These are phyloP conservation scores for Mesocentrotus franciscanus DNA, from an alignment of 53 echinoderm and acorn worm species.

Conservation along the genomic window DNA sequence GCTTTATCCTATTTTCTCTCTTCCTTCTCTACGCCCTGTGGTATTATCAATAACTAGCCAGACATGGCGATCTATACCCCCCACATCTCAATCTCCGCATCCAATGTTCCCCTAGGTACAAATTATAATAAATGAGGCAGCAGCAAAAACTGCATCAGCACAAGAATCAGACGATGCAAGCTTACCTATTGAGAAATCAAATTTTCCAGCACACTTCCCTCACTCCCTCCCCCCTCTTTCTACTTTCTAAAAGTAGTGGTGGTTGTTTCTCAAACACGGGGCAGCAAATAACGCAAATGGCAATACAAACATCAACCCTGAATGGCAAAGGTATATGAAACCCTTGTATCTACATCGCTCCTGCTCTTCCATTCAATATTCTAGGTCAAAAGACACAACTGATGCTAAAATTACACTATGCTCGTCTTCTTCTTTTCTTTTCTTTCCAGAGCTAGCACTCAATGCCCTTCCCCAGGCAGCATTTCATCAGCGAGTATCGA, in stretches of 20 bases:
- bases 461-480: neutral
- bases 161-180: neutral
- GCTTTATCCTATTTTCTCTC: neutral
- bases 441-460: no score
- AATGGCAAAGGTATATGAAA: neutral
- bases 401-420: conserved; percentile 44
- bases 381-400: neutral
- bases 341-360: neutral
- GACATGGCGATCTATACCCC: neutral
- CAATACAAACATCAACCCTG: conserved; percentile 24
- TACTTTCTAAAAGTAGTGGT: neutral
- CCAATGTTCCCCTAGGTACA: neutral
- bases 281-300: conserved; percentile 35
- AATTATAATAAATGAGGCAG: neutral
- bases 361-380: conserved; percentile 22
- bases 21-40: neutral
- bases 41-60: neutral
- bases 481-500: neutral
- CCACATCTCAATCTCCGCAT: neutral
- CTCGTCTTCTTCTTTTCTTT: neutral
- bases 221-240: neutral
- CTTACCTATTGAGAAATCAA: neutral
- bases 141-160: neutral
- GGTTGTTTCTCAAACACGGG: conserved; percentile 18
- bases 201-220: neutral